Evolutionary conservation across 2,888 invertebrate species (phyloP), one percentile per base, ranked within the genome.

Genomic region (Eulithis testata): DNA sequence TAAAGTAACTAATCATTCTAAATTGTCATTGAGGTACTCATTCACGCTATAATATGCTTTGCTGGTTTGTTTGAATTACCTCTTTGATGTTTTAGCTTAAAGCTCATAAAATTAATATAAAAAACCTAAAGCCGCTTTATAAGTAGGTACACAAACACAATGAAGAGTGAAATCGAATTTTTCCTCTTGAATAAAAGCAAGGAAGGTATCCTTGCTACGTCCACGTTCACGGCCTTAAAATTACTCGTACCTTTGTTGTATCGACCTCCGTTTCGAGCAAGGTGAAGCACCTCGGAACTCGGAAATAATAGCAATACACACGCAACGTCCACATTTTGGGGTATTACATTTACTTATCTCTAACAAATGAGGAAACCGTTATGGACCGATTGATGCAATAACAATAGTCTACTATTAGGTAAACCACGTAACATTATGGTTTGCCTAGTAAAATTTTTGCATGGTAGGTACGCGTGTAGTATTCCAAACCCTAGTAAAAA

Each of bases 261-360:
- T 83, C 81, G 84, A 82, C 82, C 81, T 83, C 78, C 79, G 78
- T 84, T 84, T 81, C 82, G 74, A 76, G 78, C 84, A 84, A 89
- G 87, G 89, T 84, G 86, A 88, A 84, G 81, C 79, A 78, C 73
- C 66, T 60, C 56, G 43, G 54, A 54, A 74, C 73, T 73, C 79
- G 86, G 85, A 83, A 82, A 84, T 88, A 88, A 87, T 87, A 79
- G 81, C 79, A 71, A 70, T 79, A 73, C 73, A 84, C 89, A 87
- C 87, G 89, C 89, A 83, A 89, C 79, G 76, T 74, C 76, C 74
- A 72, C 85, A 83, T 88, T 88, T 83, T 75, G 73, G 69, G 56
- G 61, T 52, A 70, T 72, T 63, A 68, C 67, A 64, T 62, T 66
- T 68, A 61, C 59, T 66, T 67, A 73, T 63, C 68, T 69, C 67